Percentiles rank a stretch among this genome's conserved stretches.
These are phyloP conservation scores for Cyrtodaria siliqua DNA, from an alignment of 2,888 invertebrate genomes.

Conservation along the genomic window DNA sequence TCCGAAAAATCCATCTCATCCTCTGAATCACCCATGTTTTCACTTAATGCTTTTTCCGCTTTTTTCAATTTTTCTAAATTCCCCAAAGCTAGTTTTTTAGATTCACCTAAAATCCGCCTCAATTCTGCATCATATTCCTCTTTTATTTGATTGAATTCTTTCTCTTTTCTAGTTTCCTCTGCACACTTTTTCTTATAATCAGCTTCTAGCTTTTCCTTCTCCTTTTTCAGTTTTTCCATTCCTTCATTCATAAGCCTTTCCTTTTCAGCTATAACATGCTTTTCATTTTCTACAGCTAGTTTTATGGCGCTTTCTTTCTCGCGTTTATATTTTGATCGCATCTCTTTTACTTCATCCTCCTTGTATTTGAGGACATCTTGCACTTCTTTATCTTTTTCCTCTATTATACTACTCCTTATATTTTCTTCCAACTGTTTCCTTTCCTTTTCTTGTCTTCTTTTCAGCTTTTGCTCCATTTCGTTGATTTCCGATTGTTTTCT, in stretches of 20 bases:
- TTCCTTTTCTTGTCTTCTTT: slow-evolving; percentile 75
- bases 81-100: slow-evolving; percentile 77
- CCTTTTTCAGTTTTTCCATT: slow-evolving; percentile 68
- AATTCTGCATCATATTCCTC: slow-evolving; percentile 77
- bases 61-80: slow-evolving; percentile 78
- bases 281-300: slow-evolving; percentile 72
- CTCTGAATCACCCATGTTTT: slow-evolving; percentile 69
- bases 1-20: slow-evolving; percentile 71
- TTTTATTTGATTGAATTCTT: slow-evolving; percentile 73
- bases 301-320: slow-evolving; percentile 77
- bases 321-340: slow-evolving; percentile 63
- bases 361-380: slow-evolving; percentile 79
- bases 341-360: slow-evolving; percentile 77
- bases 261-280: slow-evolving; percentile 65
- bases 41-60: slow-evolving; percentile 77
- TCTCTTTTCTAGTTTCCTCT: slow-evolving; percentile 71
- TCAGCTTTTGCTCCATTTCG: slow-evolving; percentile 64
- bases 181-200: slow-evolving; percentile 70
- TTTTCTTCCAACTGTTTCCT: slow-evolving; percentile 72
- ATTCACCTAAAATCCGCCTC: slow-evolving; percentile 75
- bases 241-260: slow-evolving; percentile 69
- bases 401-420: slow-evolving; percentile 59
- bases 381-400: slow-evolving; percentile 80
- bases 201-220: slow-evolving; percentile 62
- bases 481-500: slow-evolving; percentile 73